Evolutionary conservation across 1,140 invertebrate species (phyloP).

Genomic region (Hyles euphorbiae): DNA sequence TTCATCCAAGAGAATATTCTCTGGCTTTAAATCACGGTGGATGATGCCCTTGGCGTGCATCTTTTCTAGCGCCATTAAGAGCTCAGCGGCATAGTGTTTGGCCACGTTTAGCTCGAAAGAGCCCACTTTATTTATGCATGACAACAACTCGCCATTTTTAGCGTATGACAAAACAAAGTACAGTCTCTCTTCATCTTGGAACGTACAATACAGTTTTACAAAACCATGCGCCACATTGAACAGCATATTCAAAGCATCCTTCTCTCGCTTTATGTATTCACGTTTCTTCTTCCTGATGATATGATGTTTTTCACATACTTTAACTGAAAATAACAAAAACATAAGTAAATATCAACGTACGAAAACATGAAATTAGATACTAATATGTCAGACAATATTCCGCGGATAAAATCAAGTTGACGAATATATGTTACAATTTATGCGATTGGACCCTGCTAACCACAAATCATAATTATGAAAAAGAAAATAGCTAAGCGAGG

Average conservation of each 20-base stretch:
- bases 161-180: constrained; percentile 98
- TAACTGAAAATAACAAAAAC: constrained; percentile 82
- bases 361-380: neutral
- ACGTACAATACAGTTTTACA: constrained; percentile 95
- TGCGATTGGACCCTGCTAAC: too few species aligned
- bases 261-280: constrained; percentile 94
- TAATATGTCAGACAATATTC: neutral
- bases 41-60: constrained; percentile 94
- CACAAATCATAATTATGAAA: too few species aligned
- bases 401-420: neutral
- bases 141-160: constrained; percentile 94
- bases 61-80: constrained; percentile 93
- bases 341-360: constrained; percentile 21
- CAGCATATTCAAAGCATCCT: constrained; percentile 90
- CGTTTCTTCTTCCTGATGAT: constrained; percentile 95
- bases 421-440: neutral
- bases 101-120: constrained; percentile 93
- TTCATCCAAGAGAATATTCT: constrained; percentile 93
- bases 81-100: constrained; percentile 95
- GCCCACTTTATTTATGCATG: constrained; percentile 93
- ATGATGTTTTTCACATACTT: constrained; percentile 95
- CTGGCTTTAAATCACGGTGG: constrained; percentile 94
- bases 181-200: constrained; percentile 94
- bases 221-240: constrained; percentile 86
- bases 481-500: too few species aligned